Evolutionary conservation across 2,113 vertebrate genomes (phyloP).

Genomic region (Apus apus): DNA sequence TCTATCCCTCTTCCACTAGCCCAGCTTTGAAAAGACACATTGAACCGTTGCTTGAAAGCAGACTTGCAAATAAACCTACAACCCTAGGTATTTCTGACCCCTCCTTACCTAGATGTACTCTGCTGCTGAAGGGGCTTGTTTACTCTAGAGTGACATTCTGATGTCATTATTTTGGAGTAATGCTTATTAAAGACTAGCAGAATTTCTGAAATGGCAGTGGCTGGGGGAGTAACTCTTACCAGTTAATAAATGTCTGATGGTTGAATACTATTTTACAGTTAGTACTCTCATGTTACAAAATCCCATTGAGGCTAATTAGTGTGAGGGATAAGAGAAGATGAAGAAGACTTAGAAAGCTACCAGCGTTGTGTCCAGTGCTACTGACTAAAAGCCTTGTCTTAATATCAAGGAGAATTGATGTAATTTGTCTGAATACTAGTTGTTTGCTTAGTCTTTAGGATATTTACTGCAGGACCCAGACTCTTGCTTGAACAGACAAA

Average conservation of each 20-base stretch:
- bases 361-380: not conserved
- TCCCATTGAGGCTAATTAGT: slow-evolving; percentile 12
- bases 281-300: not conserved
- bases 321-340: not conserved
- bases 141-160: too few relatives aligned
- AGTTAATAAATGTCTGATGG: not conserved
- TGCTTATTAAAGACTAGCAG: not conserved
- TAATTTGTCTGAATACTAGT: not conserved
- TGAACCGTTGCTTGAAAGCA: not conserved
- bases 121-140: not conserved
- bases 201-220: not conserved
- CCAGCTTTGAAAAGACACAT: not conserved
- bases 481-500: not conserved
- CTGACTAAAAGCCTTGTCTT: not conserved
- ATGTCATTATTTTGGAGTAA: not conserved
- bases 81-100: not conserved
- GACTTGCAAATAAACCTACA: not conserved
- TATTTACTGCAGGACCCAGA: not conserved
- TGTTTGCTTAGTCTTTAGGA: not conserved
- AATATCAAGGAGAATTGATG: not conserved
- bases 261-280: not conserved
- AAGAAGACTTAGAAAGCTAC: not conserved
- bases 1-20: not conserved
- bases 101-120: too few relatives aligned
- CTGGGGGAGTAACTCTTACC: not conserved